These are phyloP conservation scores for Plecotus auritus DNA, from an alignment of 2,113 vertebrate genomes.

Conservation along the genomic window DNA sequence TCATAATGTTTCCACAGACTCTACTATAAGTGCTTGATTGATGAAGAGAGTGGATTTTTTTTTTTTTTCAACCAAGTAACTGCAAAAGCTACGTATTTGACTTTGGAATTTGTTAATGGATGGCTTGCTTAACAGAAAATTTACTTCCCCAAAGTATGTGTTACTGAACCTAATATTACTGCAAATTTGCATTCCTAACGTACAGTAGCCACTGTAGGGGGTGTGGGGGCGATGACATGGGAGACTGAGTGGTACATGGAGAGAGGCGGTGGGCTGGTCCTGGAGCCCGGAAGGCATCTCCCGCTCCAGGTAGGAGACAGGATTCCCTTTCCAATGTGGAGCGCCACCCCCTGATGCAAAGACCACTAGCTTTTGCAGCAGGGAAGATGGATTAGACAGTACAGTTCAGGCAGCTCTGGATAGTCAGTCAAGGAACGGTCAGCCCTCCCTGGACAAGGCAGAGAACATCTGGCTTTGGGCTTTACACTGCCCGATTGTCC, in stretches of 20 bases:
- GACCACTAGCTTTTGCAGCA: not conserved
- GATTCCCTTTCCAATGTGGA: not conserved
- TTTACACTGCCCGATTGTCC: not conserved
- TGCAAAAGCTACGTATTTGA: constrained; percentile 10
- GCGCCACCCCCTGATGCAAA: not conserved
- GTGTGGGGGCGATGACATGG: not conserved
- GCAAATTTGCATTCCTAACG: constrained; percentile 32
- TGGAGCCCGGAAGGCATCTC: not conserved
- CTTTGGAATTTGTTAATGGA: constrained; percentile 28
- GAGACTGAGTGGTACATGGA: not conserved
- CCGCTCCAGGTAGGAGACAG: not conserved
- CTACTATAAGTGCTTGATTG: constrained; percentile 18
- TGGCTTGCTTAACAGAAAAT: constrained; percentile 44
- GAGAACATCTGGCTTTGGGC: not conserved
- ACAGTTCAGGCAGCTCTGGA: not conserved
- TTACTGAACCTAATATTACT: constrained; percentile 18
- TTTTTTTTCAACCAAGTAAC: not conserved
- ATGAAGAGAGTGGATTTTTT: not conserved
- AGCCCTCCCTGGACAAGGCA: not conserved
- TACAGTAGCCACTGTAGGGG: not conserved
- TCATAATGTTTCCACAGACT: constrained; percentile 30
- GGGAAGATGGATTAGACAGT: not conserved
- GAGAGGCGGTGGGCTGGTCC: not conserved
- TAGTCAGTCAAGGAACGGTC: not conserved
- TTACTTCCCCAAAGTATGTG: constrained; percentile 25